Evolutionary conservation across 2,113 vertebrate species (phyloP).

Genomic region (Cnemophilus loriae): DNA sequence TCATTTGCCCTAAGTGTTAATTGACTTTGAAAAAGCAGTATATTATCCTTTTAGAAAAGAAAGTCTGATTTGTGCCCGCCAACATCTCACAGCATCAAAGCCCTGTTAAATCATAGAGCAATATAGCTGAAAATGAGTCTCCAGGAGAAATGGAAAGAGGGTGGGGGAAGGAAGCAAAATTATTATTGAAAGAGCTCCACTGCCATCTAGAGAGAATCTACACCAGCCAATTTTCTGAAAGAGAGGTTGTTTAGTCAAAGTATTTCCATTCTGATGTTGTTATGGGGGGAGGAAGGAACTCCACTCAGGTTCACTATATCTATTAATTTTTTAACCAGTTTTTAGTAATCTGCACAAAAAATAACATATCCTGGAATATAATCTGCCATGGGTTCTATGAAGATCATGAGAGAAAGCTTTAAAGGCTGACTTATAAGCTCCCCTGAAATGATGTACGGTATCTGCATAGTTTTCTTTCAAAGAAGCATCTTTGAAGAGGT

Average conservation of each 20-base stretch:
- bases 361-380: neutral
- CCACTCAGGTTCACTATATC: neutral
- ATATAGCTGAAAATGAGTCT: conserved; percentile 60
- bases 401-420: neutral
- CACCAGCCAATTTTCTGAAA: neutral
- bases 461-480: neutral
- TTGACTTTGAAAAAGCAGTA: conserved; percentile 82
- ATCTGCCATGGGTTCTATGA: neutral
- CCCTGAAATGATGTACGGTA: neutral
- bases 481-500: neutral
- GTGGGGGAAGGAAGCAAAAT: conserved; percentile 8
- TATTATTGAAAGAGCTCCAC: conserved; percentile 45
- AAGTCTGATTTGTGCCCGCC: conserved; percentile 67
- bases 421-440: neutral
- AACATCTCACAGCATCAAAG: conserved; percentile 74
- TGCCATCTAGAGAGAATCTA: conserved; percentile 72
- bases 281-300: neutral
- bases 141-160: conserved; percentile 23
- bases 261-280: neutral
- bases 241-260: neutral
- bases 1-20: conserved; percentile 80
- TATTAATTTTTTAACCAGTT: neutral
- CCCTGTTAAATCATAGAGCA: conserved; percentile 66
- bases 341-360: neutral
- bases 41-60: conserved; percentile 74